phyloP scores from a whole-genome alignment of 2,888 invertebrate species.

The Cataglyphis cursor region DNA sequence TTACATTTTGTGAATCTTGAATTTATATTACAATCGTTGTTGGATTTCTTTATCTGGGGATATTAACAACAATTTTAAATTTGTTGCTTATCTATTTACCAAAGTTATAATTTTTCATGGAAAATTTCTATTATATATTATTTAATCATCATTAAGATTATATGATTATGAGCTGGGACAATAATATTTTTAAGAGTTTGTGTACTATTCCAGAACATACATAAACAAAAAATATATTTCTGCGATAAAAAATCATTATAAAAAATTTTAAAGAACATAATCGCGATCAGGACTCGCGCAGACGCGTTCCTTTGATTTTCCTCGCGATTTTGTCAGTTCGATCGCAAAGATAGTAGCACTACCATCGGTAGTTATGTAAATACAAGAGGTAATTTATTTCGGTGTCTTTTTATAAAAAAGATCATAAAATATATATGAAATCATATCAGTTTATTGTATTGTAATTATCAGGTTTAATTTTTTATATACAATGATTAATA shows the following conservation, averaged over 20 bases:
- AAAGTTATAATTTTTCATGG: neutral
- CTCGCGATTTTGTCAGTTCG: neutral
- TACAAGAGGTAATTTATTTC: neutral
- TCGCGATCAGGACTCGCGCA: neutral
- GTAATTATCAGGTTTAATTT: neutral
- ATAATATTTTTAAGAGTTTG: neutral
- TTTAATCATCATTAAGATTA: neutral
- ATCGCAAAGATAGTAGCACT: conserved; percentile 5
- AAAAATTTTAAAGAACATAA: neutral
- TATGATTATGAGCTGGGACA: neutral
- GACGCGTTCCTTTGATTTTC: neutral
- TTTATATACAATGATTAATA: neutral
- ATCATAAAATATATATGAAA: neutral
- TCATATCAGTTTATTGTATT: neutral
- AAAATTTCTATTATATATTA: neutral
- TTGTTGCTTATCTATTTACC: neutral
- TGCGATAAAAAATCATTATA: neutral
- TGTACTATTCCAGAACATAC: neutral
- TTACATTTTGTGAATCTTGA: neutral
- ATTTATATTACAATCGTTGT: neutral
- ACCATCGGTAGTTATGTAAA: conserved; percentile 3
- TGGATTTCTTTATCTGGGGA: neutral
- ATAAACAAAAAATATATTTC: neutral
- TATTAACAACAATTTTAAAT: neutral
- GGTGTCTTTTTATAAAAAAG: neutral